Evolutionary conservation across 2,797 vertebrate genomes (phyloP), one percentile per base, ranked within the genome.

Genomic region (Epinephelus coioides): DNA sequence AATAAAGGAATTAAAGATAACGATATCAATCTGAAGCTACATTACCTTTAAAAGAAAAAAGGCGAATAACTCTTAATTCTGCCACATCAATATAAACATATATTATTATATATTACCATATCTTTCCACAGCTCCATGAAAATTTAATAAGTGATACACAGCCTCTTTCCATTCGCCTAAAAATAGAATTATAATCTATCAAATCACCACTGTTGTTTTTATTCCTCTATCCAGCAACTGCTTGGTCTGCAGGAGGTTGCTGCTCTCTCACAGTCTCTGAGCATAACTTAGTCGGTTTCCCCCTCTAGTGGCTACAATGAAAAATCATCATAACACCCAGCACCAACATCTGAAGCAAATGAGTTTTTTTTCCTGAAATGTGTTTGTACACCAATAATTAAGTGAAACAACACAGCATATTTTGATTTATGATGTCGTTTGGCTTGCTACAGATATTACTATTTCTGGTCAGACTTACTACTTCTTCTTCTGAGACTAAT

Each of bases 221-320:
- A 54, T 59, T 18, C 15, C 25, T 43, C 13, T 19, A 7, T 50
- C 10, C 13, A 70, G 60, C 38, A 17, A 25, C 38, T 11, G 43
- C 21, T 62, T 3, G 14, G 21, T 55, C 34, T 62, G 57, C 53
- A 64, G n/a, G n/a, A 59, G 53, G 25, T 54, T 2, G 14, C 7
- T 47, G 46, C 53, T 11, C 57, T 34, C 14, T 6, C 5, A n/a
- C 18, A 1, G 44, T 27, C 38, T 81, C 44, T 57, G n/a, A 3
- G 51, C 63, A 91, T 75, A 82, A 43, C 60, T 76, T 55, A 79
- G 82, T 69, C 53, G 38, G 60, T 50, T 79, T 76, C 84, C 17
- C 94, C 93, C 91, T 93, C 94, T 94, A 91, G 92, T 94, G 93
- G 94, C 62, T 11, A 25, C 3, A 85, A 23, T 13, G 18, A 78